phyloP scores from a whole-genome alignment of 1,140 invertebrate genomes.

The Brevipalpus yothersi region DNA sequence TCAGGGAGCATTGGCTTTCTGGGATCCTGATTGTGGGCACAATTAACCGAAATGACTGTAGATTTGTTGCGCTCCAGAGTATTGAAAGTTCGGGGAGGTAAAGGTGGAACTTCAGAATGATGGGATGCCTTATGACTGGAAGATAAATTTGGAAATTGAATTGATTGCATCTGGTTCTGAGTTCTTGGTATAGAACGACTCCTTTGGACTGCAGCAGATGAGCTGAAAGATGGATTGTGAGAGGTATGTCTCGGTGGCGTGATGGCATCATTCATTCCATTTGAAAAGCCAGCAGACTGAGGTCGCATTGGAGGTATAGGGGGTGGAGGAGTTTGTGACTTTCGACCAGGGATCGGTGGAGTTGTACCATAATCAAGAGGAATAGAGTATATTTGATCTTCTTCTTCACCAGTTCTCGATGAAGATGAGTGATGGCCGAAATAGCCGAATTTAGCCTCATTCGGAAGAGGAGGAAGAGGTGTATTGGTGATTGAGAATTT shows the following conservation, averaged over 20 bases:
- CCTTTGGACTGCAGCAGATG: not conserved
- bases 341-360: not conserved
- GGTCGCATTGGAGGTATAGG: not conserved
- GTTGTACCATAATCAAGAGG: not conserved
- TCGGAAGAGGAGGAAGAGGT: not conserved
- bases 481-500: not conserved
- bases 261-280: not conserved
- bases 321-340: not conserved
- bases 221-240: not conserved
- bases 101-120: not conserved
- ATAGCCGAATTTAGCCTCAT: not conserved
- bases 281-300: not conserved
- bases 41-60: not conserved
- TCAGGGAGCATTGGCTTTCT: no score
- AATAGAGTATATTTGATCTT: constrained; percentile 3
- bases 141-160: not conserved
- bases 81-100: not conserved
- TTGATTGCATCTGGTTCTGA: not conserved
- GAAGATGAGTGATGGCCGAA: not conserved
- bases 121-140: not conserved
- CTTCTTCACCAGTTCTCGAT: not conserved
- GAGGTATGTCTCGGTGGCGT: not conserved
- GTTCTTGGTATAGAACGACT: constrained; percentile 2
- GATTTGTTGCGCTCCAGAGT: not conserved
- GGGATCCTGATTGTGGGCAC: not conserved